A percentile compares a stretch with the other conserved stretches of the same genome.
Evolutionary conservation across 2,113 vertebrate species (phyloP).

Genomic region (Mionectes macconnelli): DNA sequence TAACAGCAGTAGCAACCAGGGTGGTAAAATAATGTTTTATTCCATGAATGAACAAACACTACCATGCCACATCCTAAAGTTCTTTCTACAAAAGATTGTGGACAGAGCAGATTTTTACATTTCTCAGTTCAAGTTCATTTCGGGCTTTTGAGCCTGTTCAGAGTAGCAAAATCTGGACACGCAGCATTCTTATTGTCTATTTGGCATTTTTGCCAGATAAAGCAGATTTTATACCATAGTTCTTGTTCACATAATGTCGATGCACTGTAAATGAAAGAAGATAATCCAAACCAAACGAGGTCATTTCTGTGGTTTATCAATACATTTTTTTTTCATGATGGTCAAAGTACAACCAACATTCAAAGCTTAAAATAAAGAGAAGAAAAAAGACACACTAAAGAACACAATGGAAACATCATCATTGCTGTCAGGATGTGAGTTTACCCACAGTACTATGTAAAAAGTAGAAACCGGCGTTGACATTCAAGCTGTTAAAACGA

Average conservation of each 20-base stretch:
- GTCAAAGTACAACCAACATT: conserved; percentile 80
- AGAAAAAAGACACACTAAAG: conserved; percentile 60
- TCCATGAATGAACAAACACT: conserved; percentile 75
- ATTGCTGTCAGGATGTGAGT: conserved; percentile 78
- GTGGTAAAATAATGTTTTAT: conserved; percentile 85
- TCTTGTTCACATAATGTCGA: conserved; percentile 8
- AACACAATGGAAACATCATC: conserved; percentile 79
- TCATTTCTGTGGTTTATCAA: conserved; percentile 32
- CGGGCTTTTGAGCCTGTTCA: conserved; percentile 5
- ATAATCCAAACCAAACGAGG: conserved; percentile 19
- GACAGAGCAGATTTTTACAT: conserved; percentile 58
- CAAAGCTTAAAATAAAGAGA: conserved; percentile 70
- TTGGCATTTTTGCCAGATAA: conserved; percentile 28
- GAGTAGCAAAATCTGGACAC: conserved; percentile 27
- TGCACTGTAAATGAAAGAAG: conserved; percentile 36
- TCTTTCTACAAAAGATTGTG: conserved; percentile 58
- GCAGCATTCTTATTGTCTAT: conserved; percentile 30
- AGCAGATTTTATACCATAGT: conserved; percentile 40
- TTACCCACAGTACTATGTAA: conserved; percentile 78
- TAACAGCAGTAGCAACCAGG: conserved; percentile 48
- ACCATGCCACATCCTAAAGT: conserved; percentile 71
- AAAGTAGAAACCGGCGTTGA: conserved; percentile 74
- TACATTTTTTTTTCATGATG: conserved; percentile 67
- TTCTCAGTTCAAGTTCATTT: conserved; percentile 29
- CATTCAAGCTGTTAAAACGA: conserved; percentile 80